Conservation (phyloP, 2,888 invertebrate genomes). For the Acleris literana region DNA sequence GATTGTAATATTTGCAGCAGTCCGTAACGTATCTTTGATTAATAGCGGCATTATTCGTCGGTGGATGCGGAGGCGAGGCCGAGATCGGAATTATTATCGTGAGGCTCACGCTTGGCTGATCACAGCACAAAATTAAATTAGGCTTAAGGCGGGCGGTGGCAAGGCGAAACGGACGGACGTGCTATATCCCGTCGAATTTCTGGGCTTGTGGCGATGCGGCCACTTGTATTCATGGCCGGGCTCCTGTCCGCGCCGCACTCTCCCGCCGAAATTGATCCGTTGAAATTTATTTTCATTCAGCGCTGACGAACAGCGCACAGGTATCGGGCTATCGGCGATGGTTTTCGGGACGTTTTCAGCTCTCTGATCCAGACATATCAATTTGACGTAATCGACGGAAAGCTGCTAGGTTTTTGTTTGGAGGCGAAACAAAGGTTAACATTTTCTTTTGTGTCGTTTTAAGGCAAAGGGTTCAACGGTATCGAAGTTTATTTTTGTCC, state of each 20-base stretch:
- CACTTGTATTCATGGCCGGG: slow-evolving; percentile 64
- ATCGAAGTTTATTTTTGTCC: too few relatives aligned
- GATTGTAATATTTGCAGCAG: slow-evolving; percentile 34
- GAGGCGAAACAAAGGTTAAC: too few relatives aligned
- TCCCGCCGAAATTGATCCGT: slow-evolving; percentile 60
- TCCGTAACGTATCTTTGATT: slow-evolving; percentile 52
- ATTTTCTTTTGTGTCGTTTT: too few relatives aligned
- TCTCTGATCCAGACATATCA: neutral
- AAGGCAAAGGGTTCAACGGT: too few relatives aligned
- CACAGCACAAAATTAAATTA: slow-evolving; percentile 77
- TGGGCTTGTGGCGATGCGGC: slow-evolving; percentile 51
- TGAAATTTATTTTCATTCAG: slow-evolving; percentile 67
- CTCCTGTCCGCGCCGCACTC: slow-evolving; percentile 53
- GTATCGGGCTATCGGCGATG: slow-evolving; percentile 36
- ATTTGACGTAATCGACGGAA: too few relatives aligned
- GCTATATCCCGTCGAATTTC: slow-evolving; percentile 48
- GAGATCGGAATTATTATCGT: slow-evolving; percentile 74
- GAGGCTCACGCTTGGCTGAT: slow-evolving; percentile 67
- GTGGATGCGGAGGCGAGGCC: slow-evolving; percentile 52
- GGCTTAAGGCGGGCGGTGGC: slow-evolving; percentile 55
- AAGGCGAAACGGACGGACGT: slow-evolving; percentile 38
- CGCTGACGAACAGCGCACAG: slow-evolving; percentile 54
- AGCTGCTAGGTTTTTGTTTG: too few relatives aligned
- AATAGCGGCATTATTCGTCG: slow-evolving; percentile 63
- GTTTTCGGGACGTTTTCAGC: slow-evolving; percentile 23